phyloP scores from a whole-genome alignment of 2,113 vertebrate genomes.

The Epinephelus lanceolatus region DNA sequence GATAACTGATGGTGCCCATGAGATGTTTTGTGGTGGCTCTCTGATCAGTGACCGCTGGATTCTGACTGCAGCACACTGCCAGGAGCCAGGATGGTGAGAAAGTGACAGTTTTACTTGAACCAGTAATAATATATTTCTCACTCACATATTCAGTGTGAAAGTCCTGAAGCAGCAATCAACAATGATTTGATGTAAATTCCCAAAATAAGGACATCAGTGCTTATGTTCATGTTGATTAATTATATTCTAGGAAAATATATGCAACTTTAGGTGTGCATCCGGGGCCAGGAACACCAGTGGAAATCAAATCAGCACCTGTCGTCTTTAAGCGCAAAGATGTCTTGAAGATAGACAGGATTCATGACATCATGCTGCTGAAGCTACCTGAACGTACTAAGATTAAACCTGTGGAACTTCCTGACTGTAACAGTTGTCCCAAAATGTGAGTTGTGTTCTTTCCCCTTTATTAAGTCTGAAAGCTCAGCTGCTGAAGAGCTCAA shows the following conservation, averaged over 20 bases:
- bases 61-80: not conserved
- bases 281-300: accelerated
- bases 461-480: not conserved
- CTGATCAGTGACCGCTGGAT: no score
- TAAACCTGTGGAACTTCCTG: not conserved
- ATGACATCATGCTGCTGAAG: slow-evolving; percentile 27
- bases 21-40: no score
- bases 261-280: not conserved
- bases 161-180: not conserved
- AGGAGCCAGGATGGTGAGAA: not conserved
- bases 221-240: not conserved
- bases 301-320: not conserved
- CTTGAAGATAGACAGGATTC: not conserved
- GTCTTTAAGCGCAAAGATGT: no score
- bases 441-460: not conserved
- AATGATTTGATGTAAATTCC: not conserved
- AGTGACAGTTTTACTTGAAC: not conserved
- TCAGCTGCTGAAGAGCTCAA: not conserved
- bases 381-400: accelerated
- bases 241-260: not conserved
- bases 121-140: no score
- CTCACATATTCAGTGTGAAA: not conserved
- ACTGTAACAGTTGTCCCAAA: accelerated
- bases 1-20: accelerated
- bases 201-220: not conserved